Base-by-base conservation (phyloP, 1,140 invertebrate species). In the Phymorhynchus buccinoides region DNA sequence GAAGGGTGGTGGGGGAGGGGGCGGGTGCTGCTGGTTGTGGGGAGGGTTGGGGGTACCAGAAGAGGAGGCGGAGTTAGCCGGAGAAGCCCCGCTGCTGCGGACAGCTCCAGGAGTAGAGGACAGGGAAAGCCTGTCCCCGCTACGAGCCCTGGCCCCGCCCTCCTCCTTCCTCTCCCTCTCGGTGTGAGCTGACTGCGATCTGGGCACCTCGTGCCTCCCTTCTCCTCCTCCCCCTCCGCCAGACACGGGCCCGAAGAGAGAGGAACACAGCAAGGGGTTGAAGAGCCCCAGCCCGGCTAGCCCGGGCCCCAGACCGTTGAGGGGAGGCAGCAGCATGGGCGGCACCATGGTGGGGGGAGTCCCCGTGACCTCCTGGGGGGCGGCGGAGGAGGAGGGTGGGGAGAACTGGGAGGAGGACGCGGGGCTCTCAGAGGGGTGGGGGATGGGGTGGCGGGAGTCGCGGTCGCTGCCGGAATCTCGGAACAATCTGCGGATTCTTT, bases 371-470 rank as follows among this genome's bases (percentile, higher is more conserved):
- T n/a, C 77, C n/a, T 32, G 12, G 9, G 77, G 37, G 18, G 32
- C 30, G n/a, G 42, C 44, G 35, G 39, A 37, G 14, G 86, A 37
- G 30, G 86, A 9, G 27, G 86, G 84, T 27, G 80, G 80, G 16
- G 84, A 41, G 27, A 86, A 84, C 35, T 84, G 82, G 12, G 86
- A 41, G 16, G 83, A 62, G 83, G 83, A 68, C 86, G 83, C 37
- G 84, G 68, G n/a, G 79, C 56, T 48, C 71, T 80, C 44, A 30
- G 66, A 68, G 35, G 22, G 27, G 84, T 78, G 30, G 44, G 30
- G 6, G 86, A 35, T 27, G 94, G 27, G 93, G 87, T 87, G 81
- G 94, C 91, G 92, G 94, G 83, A 90, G 92, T 89, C 92, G 92
- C 75, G 90, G 86, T 83, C 81, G 27, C 81, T 32, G 16, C 81